Percentiles rank a stretch among this genome's conserved stretches.
Conservation (phyloP, 92 coral and sea anemone genomes). For the Zoanthus solanderi region DNA sequence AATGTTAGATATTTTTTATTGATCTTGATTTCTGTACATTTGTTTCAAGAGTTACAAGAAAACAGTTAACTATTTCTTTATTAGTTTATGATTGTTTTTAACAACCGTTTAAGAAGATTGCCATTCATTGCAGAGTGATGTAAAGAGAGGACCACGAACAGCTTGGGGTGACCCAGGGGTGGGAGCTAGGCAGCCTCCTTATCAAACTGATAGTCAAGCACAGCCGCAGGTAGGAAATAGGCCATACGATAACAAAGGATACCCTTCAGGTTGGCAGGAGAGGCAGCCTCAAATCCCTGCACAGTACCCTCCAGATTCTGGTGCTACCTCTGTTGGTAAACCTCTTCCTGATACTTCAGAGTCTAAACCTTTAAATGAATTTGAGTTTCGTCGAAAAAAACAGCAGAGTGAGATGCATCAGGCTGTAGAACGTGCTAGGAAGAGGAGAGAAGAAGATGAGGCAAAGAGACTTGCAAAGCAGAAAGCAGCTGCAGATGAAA, state of each 20-base stretch:
- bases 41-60: too few relatives aligned
- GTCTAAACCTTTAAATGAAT: conserved; percentile 61
- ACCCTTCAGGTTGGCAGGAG: conserved; percentile 76
- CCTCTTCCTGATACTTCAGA: conserved; percentile 50
- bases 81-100: not conserved
- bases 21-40: too few relatives aligned
- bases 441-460: conserved; percentile 90
- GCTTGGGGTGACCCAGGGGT: conserved; percentile 85
- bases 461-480: conserved; percentile 69
- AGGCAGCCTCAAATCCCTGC: conserved; percentile 66
- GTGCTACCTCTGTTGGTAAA: conserved; percentile 33
- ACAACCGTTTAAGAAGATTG: not conserved
- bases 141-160: conserved; percentile 50
- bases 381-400: conserved; percentile 67
- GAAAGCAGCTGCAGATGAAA: conserved; percentile 86
- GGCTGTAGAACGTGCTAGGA: conserved; percentile 94
- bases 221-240: conserved; percentile 43
- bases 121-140: conserved; percentile 53
- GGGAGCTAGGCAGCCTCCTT: conserved; percentile 55
- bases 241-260: conserved; percentile 68
- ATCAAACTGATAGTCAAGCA: conserved; percentile 65
- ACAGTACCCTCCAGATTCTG: conserved; percentile 68
- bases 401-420: conserved; percentile 92
- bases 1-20: too few relatives aligned
- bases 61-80: too few relatives aligned